A percentile compares a stretch with the other conserved stretches of the same genome.
These are phyloP conservation scores for Chironex yamaguchii DNA, from an alignment of 30 jellyfish, hydroid and myxozoan genomes.

Conservation along the genomic window DNA sequence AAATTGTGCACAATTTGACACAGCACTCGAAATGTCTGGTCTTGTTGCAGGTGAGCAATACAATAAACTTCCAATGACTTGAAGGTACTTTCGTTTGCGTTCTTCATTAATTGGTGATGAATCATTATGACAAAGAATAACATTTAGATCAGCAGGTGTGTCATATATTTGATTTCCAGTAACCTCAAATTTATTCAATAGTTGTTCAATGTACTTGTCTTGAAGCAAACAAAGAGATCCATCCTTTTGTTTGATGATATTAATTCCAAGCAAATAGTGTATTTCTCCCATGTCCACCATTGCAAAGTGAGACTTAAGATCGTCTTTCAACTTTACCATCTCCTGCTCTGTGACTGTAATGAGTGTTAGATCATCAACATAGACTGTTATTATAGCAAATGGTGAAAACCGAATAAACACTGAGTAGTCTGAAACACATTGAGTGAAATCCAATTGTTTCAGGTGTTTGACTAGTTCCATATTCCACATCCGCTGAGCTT, in stretches of 20 bases:
- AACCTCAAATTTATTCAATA: no score
- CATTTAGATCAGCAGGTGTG: no score
- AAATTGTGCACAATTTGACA: slow-evolving; percentile 14
- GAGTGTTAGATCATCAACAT: slow-evolving; percentile 32
- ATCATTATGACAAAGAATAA: no score
- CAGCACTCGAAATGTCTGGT: slow-evolving; percentile 43
- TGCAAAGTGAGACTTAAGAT: slow-evolving; percentile 1
- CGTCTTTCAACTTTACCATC: slow-evolving; percentile 1
- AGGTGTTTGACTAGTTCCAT: background rate
- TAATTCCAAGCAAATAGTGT: slow-evolving; percentile 29
- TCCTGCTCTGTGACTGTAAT: background rate
- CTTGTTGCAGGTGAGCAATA: slow-evolving; percentile 24
- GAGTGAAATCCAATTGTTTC: background rate
- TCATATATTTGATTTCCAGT: no score
- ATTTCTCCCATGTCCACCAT: slow-evolving; percentile 48
- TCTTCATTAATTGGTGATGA: no score
- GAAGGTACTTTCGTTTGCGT: no score
- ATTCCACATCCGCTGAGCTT: slow-evolving; percentile 22
- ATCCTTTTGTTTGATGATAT: no score
- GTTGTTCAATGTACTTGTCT: no score
- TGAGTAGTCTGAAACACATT: slow-evolving; percentile 16
- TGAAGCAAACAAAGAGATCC: no score
- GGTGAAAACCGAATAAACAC: background rate
- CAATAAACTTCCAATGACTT: slow-evolving; percentile 40
- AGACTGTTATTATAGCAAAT: slow-evolving; percentile 6